Conservation (phyloP, 2,113 vertebrate genomes). For the Dasyornis broadbenti region DNA sequence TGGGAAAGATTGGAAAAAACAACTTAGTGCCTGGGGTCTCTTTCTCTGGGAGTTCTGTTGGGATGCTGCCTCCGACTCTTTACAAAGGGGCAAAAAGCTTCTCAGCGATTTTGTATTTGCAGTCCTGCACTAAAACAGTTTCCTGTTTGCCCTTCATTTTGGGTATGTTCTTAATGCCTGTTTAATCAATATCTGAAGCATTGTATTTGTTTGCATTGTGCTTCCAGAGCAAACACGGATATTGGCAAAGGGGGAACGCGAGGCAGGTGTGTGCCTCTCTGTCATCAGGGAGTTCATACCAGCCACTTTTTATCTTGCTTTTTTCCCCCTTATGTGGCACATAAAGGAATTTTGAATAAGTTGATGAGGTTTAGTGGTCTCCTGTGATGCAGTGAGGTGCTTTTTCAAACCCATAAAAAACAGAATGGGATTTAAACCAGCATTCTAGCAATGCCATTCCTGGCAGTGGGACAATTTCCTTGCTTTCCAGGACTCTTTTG, state of each 20-base stretch:
- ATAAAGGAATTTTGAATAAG: conserved; percentile 25
- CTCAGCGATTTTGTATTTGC: background rate
- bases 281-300: background rate
- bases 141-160: background rate
- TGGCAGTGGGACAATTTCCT: background rate
- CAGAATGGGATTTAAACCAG: background rate
- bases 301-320: background rate
- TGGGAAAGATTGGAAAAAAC: background rate
- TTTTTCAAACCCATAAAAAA: conserved; percentile 16
- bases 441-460: background rate
- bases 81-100: background rate
- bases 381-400: background rate
- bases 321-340: background rate
- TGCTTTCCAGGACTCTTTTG: conserved; percentile 18
- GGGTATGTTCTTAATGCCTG: background rate
- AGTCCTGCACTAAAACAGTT: background rate
- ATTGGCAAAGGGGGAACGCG: background rate
- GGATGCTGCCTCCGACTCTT: background rate
- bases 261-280: conserved; percentile 16
- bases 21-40: background rate
- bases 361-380: conserved; percentile 13
- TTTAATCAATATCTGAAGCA: background rate
- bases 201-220: background rate
- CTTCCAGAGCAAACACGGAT: background rate
- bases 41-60: background rate